Conservation (phyloP, 2,888 invertebrate genomes). For the Melitaea athalia region DNA sequence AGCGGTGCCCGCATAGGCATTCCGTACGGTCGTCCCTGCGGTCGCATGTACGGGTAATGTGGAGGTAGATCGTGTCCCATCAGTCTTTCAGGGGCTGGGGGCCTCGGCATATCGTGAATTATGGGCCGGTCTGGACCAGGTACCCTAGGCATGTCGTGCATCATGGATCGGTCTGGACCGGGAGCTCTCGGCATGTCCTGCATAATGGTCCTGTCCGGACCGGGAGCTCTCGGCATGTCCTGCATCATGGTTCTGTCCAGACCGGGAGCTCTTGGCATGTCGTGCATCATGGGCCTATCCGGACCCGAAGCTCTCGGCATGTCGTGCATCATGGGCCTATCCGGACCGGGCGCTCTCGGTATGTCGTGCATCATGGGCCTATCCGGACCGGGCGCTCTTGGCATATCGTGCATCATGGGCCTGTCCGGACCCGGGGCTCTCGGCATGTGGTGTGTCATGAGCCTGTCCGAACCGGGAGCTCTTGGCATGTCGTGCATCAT, state of each 20-base stretch:
- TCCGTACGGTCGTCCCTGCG: slow-evolving; percentile 39
- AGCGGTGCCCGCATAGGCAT: slow-evolving; percentile 42
- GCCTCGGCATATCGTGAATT: slow-evolving; percentile 36
- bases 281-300: slow-evolving; percentile 8
- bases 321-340: slow-evolving; percentile 24
- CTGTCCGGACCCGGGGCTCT: background rate
- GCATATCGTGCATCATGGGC: slow-evolving; percentile 23
- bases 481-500: slow-evolving; percentile 7
- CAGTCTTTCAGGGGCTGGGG: slow-evolving; percentile 31
- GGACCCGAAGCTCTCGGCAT: slow-evolving; percentile 14
- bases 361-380: slow-evolving; percentile 34
- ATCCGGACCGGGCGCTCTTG: slow-evolving; percentile 26
- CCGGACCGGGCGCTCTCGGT: slow-evolving; percentile 24
- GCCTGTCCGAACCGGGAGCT: slow-evolving; percentile 15
- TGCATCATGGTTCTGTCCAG: slow-evolving; percentile 26
- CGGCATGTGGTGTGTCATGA: slow-evolving; percentile 13
- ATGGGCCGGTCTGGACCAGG: slow-evolving; percentile 29
- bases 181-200: slow-evolving; percentile 24
- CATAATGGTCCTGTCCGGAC: slow-evolving; percentile 27
- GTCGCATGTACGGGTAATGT: slow-evolving; percentile 40
- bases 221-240: slow-evolving; percentile 15
- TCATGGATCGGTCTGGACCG: slow-evolving; percentile 24
- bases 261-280: slow-evolving; percentile 13
- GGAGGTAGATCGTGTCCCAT: slow-evolving; percentile 40
- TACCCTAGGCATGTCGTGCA: slow-evolving; percentile 30